phyloP scores from a whole-genome alignment of 2,888 invertebrate species.

The Andrena camellia region DNA sequence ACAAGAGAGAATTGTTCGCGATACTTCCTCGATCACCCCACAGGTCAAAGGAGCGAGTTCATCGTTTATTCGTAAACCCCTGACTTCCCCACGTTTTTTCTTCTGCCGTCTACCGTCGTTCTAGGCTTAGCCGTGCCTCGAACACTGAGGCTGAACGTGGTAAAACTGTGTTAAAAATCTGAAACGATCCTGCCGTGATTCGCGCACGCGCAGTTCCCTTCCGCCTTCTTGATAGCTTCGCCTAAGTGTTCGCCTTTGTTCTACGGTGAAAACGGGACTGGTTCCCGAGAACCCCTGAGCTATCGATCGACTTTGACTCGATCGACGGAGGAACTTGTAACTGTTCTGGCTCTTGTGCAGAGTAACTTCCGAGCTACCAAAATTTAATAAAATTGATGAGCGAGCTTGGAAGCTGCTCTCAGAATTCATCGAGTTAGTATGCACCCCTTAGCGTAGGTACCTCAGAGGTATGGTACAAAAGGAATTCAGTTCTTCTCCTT shows the following conservation, averaged over 20 bases:
- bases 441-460: too few relatives aligned
- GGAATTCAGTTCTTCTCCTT: neutral
- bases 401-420: neutral
- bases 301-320: conserved; percentile 12
- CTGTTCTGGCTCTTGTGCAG: neutral
- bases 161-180: conserved; percentile 14
- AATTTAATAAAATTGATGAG: neutral
- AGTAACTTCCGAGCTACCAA: neutral
- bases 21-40: neutral
- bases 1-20: conserved; percentile 12
- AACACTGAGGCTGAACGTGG: neutral
- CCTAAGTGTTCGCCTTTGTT: neutral
- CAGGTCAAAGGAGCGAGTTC: neutral
- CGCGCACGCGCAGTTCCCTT: conserved; percentile 21
- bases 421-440: too few relatives aligned
- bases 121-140: neutral
- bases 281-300: neutral
- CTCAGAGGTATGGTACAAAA: too few relatives aligned
- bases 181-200: conserved; percentile 1
- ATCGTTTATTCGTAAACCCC: neutral
- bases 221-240: conserved; percentile 7
- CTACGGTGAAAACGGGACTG: neutral
- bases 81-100: neutral
- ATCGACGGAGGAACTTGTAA: conserved; percentile 6
- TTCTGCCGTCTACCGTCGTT: neutral